Base-by-base conservation (phyloP, 2,797 vertebrate genomes). In the Merluccius polli region DNA sequence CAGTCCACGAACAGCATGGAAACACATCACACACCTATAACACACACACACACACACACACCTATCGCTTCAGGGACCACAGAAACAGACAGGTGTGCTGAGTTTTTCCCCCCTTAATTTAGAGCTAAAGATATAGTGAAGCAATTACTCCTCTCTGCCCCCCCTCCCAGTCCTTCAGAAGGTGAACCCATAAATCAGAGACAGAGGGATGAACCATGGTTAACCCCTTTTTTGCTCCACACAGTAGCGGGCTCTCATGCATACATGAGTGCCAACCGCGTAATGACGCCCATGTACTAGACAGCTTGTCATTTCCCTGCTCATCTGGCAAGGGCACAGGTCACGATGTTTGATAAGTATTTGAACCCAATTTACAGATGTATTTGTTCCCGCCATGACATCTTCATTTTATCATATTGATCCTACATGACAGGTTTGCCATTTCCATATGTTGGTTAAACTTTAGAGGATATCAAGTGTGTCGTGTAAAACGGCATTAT, bases 121-220 rank as follows among this genome's bases (percentile, higher is more conserved):
- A 84, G 30, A 72, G 68, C 70, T 75, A 73, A 65, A 74, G 76
- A 81, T 77, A 75, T 67, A 81, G 71, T 32, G 74, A 74, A 29
- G 30, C 72, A 41, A 41, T 67, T 77, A 31, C 75, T 35, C 71
- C 71, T 73, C 75, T 75, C 74, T 71, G 65, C 36, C 36, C 1
- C 36, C 36, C 52, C 32, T 76, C 77, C 18, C 4, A 73, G 32
- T 67, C 29, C 52, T 24, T 24, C 65, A 67, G 27, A 67, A 30
- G 13, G 33, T 70, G 73, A 75, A 71, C 72, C 52, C 48, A 70
- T 80, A 75, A 79, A 81, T 84, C 73, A 67, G 29, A 74, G 8
- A 30, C 24, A 27, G 30, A 29, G 74, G 73, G 74, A 75, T 75
- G 77, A 78, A 78, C 74, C 68, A 70, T 36, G 41, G 44, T 77